These are phyloP conservation scores for Macrobrachium rosenbergii DNA, from an alignment of 1,140 invertebrate species.

Conservation along the genomic window DNA sequence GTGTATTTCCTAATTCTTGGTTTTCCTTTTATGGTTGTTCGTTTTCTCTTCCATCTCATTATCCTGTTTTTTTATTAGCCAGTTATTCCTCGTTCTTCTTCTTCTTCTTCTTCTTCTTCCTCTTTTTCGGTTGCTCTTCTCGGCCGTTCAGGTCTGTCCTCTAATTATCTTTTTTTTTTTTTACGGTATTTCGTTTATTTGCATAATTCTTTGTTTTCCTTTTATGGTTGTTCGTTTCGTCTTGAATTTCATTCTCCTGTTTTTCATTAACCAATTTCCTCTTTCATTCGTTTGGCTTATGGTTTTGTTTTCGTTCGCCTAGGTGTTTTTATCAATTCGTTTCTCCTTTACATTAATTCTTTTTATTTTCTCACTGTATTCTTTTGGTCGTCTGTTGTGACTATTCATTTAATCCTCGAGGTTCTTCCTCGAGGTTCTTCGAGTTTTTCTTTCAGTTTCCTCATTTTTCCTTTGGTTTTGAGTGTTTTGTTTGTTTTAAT, in stretches of 20 bases:
- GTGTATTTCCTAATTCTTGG: too few species aligned
- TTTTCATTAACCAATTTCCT: background rate
- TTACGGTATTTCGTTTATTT: background rate
- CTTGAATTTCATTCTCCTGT: background rate
- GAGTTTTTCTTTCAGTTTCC: too few species aligned
- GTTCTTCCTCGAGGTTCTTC: too few species aligned
- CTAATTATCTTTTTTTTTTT: background rate
- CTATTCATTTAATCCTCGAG: too few species aligned
- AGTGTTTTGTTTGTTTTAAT: too few species aligned
- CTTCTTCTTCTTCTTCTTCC: background rate
- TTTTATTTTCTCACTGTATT: too few species aligned
- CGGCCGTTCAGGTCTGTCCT: background rate
- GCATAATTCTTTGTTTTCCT: background rate
- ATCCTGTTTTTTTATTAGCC: background rate
- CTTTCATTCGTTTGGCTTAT: background rate
- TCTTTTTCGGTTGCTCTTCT: background rate
- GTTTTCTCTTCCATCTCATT: background rate
- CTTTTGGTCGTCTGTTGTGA: too few species aligned
- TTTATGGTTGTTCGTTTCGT: background rate
- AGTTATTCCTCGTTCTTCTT: background rate
- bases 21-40: background rate
- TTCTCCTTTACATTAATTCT: background rate
- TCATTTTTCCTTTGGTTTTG: too few species aligned
- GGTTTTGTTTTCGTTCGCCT: background rate
- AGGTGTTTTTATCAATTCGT: background rate